A percentile compares a stretch with the other conserved stretches of the same genome.
Conservation (phyloP, 2,888 invertebrate genomes). For the Heliconius ismenius region DNA sequence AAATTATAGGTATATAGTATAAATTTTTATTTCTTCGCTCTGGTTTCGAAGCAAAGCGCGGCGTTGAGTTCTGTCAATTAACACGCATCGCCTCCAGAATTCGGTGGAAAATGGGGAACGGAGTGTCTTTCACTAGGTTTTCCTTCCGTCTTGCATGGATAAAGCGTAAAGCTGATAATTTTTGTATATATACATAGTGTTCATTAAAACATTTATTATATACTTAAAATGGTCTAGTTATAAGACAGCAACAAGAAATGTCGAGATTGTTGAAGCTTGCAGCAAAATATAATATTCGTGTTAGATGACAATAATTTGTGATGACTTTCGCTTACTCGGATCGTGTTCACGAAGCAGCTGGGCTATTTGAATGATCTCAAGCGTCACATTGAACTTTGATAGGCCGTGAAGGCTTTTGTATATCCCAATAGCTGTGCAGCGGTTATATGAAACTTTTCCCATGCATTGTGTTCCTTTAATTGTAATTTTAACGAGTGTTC, state of each 20-base stretch:
- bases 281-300: constrained; percentile 2
- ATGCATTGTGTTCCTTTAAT: constrained; percentile 29
- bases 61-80: no score
- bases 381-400: constrained; percentile 43
- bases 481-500: constrained; percentile 28
- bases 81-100: no score
- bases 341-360: constrained; percentile 52
- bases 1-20: no score
- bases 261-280: neutral
- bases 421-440: constrained; percentile 24
- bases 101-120: no score
- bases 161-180: no score
- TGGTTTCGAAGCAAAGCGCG: no score
- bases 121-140: no score
- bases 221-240: neutral
- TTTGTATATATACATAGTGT: neutral
- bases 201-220: neutral
- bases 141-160: no score
- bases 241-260: neutral
- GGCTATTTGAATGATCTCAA: constrained; percentile 53
- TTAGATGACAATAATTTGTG: constrained; percentile 34
- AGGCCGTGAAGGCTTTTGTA: constrained; percentile 37
- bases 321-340: constrained; percentile 52
- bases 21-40: no score
- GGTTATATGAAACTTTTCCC: constrained; percentile 30